These are phyloP conservation scores for Pelvicachromis taeniatus DNA, from an alignment of 2,113 vertebrate species.

Conservation along the genomic window DNA sequence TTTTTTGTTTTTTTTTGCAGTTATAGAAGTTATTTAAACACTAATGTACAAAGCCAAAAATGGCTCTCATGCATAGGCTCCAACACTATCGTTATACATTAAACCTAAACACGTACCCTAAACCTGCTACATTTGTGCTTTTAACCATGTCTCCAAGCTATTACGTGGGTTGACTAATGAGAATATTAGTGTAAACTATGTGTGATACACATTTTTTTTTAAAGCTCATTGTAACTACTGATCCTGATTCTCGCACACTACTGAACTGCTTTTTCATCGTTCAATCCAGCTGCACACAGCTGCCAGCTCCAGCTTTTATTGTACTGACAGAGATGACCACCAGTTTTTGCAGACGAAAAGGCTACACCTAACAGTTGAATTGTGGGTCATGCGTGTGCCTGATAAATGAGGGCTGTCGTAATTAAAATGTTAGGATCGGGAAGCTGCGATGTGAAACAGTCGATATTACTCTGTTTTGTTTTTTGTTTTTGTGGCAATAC, in stretches of 20 bases:
- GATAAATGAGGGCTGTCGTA: constrained; percentile 61
- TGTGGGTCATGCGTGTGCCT: constrained; percentile 30
- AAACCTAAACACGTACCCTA: not conserved
- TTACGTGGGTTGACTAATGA: not conserved
- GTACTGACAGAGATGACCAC: not conserved
- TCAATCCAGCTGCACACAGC: not conserved
- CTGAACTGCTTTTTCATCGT: constrained; percentile 40
- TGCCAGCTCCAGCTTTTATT: not conserved
- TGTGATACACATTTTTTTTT: not conserved
- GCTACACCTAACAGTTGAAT: not conserved
- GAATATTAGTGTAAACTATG: not conserved
- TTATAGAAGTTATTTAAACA: not conserved
- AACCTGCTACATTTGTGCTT: not conserved
- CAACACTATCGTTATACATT: constrained; percentile 35
- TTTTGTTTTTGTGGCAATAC: constrained; percentile 68
- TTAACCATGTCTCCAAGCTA: not conserved
- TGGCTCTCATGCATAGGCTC: not conserved
- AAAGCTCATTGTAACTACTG: constrained; percentile 57
- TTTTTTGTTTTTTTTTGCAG: not conserved
- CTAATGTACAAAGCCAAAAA: not conserved
- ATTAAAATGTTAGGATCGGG: constrained; percentile 40
- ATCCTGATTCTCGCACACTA: constrained; percentile 57
- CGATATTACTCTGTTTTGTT: constrained; percentile 47
- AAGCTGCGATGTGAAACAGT: constrained; percentile 53
- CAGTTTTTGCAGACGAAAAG: not conserved